Evolutionary conservation across 2,113 vertebrate species (phyloP).

Genomic region (Sinocyclocheilus anshuiensis): DNA sequence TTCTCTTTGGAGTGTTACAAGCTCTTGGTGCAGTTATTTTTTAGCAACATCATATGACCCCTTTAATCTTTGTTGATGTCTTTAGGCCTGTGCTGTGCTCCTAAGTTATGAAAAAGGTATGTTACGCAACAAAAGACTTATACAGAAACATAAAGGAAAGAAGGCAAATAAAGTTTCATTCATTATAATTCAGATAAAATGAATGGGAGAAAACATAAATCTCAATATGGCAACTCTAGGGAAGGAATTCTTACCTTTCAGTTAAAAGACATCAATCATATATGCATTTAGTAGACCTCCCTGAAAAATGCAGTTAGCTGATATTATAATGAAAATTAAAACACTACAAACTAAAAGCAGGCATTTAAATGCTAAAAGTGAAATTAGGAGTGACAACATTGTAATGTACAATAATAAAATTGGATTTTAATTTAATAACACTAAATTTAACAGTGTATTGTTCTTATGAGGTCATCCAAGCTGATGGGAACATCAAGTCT

Average conservation of each 20-base stretch:
- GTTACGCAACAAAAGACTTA: neutral
- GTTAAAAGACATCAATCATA: neutral
- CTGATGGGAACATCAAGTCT: neutral
- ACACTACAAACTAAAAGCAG: no score
- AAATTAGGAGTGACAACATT: neutral
- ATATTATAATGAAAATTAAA: neutral
- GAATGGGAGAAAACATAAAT: neutral
- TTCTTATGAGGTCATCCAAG: slow-evolving; percentile 13
- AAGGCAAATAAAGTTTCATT: no score
- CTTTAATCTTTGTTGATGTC: neutral
- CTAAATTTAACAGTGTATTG: neutral
- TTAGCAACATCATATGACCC: no score
- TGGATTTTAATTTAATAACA: neutral
- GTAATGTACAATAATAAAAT: neutral
- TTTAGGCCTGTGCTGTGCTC: neutral
- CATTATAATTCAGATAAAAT: no score
- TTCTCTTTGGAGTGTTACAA: no score
- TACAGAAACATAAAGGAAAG: neutral
- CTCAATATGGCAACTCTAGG: neutral
- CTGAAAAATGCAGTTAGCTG: neutral
- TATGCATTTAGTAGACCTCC: neutral
- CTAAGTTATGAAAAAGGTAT: neutral
- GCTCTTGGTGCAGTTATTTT: no score
- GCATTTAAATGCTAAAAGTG: neutral
- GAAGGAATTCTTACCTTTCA: neutral